Evolutionary conservation across 2,113 vertebrate genomes (phyloP), one percentile per base, ranked within the genome.

Genomic region (Dasyornis broadbenti): DNA sequence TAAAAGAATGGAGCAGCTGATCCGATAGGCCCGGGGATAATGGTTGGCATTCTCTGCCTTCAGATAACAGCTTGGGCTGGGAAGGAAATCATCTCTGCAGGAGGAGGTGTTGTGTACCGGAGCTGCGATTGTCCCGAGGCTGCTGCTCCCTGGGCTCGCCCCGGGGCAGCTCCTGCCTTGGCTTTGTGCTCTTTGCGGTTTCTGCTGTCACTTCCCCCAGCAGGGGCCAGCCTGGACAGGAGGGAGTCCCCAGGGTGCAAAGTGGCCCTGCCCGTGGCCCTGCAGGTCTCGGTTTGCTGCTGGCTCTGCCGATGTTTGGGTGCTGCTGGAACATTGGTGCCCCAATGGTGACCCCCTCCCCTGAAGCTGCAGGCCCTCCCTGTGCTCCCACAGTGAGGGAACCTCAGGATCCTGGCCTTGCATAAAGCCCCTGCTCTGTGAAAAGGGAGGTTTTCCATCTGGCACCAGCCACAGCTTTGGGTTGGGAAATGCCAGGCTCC

Each of bases 1-100:
- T 95, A 91, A 94, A 89, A 70, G 92, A 71, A 35, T 1, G 54
- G 87, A 89, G 87, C 86, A 91, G 90, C 91, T 91, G 93, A 85
- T 95, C 47, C 15, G 15, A 86, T 89, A 81, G 92, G 82, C 60
- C 60, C 3, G 1, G 91, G 93, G 87, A 78, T 91, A 89, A 75
- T 39, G 69, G 61, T 10, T 54, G 82, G 92, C 81, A 24, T 86
- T 57, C 95, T 24, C 72, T 59, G 89, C 83, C 89, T 52, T 6
- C 64, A 71, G 92, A 96, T 96, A 95, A 84, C 39, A 47, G 68
- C 73, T 27, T 1, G 56, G 37, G 23, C 72, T 7, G 82, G 37
- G 49, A 9, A 44, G 94, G 77, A 15, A 80, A 53, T 40, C 31
- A 44, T 31, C 89, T 10, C 16, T 40, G 94, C 94, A 15, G 85